Evolutionary conservation across 1,140 invertebrate species (phyloP), one percentile per base, ranked within the genome.

Genomic region (Meloidogyne exigua): DNA sequence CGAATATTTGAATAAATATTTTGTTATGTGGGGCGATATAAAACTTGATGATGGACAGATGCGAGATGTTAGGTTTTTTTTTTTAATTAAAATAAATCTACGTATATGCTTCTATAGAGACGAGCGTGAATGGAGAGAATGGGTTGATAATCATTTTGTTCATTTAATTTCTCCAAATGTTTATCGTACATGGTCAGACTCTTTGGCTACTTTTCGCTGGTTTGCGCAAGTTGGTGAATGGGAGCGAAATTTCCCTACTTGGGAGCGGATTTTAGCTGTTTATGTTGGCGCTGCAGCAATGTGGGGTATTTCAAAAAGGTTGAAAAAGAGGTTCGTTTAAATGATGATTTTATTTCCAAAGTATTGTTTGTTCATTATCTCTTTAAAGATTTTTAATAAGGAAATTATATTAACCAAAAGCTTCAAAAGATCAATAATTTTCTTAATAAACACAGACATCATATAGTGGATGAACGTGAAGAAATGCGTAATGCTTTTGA

Each of bases 71-170:
- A 72, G 84, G 83, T 84, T n/a, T 68, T 76, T n/a, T 68, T 76
- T 79, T 28, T 26, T 10, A 42, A 26, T 23, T 10, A 36, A 23
- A 2, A 10, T 32, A 18, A 4, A 7, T 57, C 15, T 21, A 73
- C 9, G n/a, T n/a, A 76, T 4, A 69, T 10, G n/a, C 69, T 39
- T 76, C 15, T 36, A 18, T 82, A 95, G 94, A 49, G 91, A 93
- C 79, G 96, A 99, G 89, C 90, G 93, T 70, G 92, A 95, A 86
- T 98, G 95, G 95, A 90, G 96, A 77, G 91, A 92, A 85, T 99
- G 96, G 96, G 92, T 92, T 0, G 96, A 99, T 88, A 90, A 92
- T 68, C 25, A 62, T 44, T 79, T 79, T 42, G 78, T 79, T 3
- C 77, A 79, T 74, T 91, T 92, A 0, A 89, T 99, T 63, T 98